These are phyloP conservation scores for Pissodes strobi DNA, from an alignment of 1,140 invertebrate genomes.

Conservation along the genomic window DNA sequence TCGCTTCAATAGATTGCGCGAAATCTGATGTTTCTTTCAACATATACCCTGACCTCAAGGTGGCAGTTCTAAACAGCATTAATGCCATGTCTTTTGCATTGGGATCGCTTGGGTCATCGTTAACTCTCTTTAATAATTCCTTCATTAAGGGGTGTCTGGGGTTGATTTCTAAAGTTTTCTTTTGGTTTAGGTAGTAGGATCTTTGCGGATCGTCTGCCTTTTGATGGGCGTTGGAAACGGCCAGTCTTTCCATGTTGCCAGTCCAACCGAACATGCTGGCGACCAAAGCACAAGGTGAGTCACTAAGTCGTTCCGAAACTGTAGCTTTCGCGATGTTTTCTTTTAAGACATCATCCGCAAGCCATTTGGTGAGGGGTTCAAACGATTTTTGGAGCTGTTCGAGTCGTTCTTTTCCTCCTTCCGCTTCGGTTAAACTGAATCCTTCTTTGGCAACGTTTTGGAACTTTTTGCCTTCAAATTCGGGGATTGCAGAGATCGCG, in stretches of 20 bases:
- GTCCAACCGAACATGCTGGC: conserved; percentile 97
- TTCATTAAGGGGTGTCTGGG: conserved; percentile 94
- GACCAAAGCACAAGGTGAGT: conserved; percentile 95
- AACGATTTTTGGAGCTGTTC: conserved; percentile 81
- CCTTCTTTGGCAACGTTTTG: conserved; percentile 99
- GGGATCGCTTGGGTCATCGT: conserved; percentile 77
- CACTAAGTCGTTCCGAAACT: conserved; percentile 87
- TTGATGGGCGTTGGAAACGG: conserved; percentile 95
- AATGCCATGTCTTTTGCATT: conserved; percentile 85
- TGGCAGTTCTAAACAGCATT: conserved; percentile 94
- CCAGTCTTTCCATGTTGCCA: conserved; percentile 98
- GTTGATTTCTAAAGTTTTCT: conserved; percentile 98
- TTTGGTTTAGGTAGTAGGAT: conserved; percentile 91
- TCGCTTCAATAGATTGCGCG: conserved; percentile 83
- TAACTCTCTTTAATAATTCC: conserved; percentile 84
- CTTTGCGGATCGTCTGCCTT: conserved; percentile 92
- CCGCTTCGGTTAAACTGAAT: conserved; percentile 83
- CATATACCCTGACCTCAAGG: conserved; percentile 86
- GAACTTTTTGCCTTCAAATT: conserved; percentile 99
- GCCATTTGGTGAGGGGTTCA: conserved; percentile 91
- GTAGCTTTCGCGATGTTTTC: conserved; percentile 82
- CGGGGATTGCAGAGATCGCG: conserved; percentile 93
- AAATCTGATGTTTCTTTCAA: conserved; percentile 85
- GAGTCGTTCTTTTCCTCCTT: conserved; percentile 80
- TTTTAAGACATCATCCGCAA: conserved; percentile 84